phyloP scores from a whole-genome alignment of 2,797 vertebrate species.

The Falco peregrinus region DNA sequence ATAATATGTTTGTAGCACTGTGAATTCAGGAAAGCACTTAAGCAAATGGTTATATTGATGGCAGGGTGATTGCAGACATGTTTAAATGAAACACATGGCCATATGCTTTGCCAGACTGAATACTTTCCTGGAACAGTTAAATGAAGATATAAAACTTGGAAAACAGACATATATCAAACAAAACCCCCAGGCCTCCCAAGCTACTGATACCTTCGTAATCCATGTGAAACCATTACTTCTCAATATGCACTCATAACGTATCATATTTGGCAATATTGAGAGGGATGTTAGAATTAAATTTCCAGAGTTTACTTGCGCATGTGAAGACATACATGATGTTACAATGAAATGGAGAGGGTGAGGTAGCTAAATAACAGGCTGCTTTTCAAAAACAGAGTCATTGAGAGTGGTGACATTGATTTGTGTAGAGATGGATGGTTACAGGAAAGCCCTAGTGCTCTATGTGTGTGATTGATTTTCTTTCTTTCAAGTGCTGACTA shows the following conservation, averaged over 20 bases:
- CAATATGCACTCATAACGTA: background rate
- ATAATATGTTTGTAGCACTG: background rate
- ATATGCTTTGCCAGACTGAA: background rate
- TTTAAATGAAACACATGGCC: background rate
- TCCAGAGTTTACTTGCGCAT: background rate
- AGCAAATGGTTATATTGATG: slow-evolving; percentile 16
- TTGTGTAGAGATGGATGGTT: background rate
- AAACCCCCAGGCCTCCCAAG: background rate
- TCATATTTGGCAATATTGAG: background rate
- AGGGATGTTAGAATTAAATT: background rate
- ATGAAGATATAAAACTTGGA: background rate
- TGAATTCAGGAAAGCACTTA: slow-evolving; percentile 13
- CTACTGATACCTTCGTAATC: background rate
- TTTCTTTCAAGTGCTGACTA: background rate
- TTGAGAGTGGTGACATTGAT: background rate
- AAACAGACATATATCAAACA: background rate
- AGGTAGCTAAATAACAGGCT: background rate
- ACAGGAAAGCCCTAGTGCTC: background rate
- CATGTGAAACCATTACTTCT: background rate
- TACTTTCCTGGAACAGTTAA: background rate
- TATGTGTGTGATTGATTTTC: background rate
- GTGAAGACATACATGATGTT: fast-evolving
- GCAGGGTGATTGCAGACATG: background rate
- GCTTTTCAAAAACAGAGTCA: background rate
- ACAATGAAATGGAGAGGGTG: background rate